These are phyloP conservation scores for Martes flavigula DNA, from an alignment of 2,797 vertebrate genomes.

Conservation along the genomic window DNA sequence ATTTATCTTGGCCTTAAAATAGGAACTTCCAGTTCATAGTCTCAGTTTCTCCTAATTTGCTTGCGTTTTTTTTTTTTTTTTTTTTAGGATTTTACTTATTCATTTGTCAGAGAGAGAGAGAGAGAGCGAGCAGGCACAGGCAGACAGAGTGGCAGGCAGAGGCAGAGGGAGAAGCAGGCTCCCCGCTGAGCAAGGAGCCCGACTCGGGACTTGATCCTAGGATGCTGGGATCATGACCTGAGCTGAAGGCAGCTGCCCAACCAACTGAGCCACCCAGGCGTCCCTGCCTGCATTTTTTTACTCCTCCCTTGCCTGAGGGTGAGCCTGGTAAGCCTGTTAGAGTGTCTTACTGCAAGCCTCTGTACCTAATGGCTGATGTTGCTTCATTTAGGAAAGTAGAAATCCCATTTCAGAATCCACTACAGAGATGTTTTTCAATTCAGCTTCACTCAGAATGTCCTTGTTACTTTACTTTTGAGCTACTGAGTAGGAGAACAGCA, in stretches of 20 bases:
- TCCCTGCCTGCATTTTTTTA: not conserved
- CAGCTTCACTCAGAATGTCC: not conserved
- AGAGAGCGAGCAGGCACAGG: no score
- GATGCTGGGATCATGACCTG: no score
- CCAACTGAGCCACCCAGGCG: no score
- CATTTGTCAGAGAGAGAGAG: no score
- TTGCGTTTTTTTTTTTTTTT: not conserved
- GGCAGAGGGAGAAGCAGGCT: no score
- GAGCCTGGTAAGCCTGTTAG: not conserved
- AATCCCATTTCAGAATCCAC: not conserved
- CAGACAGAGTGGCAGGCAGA: no score
- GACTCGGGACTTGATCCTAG: no score
- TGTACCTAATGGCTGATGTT: not conserved
- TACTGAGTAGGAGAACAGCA: not conserved
- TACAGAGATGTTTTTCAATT: not conserved
- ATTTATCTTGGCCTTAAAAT: not conserved
- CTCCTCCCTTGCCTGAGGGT: not conserved
- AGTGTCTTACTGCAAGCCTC: not conserved
- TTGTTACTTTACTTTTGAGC: not conserved
- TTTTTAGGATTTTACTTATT: no score
- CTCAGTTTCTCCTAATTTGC: not conserved
- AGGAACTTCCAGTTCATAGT: not conserved
- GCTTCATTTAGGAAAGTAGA: not conserved
- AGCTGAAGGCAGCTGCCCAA: no score
- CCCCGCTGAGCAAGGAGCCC: no score